Base-by-base conservation (phyloP, 2,888 invertebrate species). In the Pterostichus madidus region DNA sequence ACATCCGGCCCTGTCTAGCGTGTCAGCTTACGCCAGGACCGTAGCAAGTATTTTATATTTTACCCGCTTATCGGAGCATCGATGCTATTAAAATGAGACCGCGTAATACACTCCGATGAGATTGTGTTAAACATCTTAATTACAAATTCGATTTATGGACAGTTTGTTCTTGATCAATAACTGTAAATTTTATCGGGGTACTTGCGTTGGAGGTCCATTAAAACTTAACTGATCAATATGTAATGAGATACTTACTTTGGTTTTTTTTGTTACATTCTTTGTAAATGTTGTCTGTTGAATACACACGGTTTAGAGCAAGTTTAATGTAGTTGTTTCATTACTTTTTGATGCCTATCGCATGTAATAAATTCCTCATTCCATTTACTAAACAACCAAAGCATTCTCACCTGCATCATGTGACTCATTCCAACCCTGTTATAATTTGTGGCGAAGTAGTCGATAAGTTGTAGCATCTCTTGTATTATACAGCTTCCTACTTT, bases 1-100 rank as follows among this genome's bases (percentile, higher is more conserved):
- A 81, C 81, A 75, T 81, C 81, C 81, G 75, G 81, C 52, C 56
- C 46, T 68, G 68, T 77, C 35, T 56, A 56, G 61, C 80, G 71
- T 80, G 71, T 80, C 80, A 80, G 56, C 13, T 79, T 64, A 79
- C 80, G 10, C 32, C 80, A 80, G 80, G 53, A 11, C 15, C 80
- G 79, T 15, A 79, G 17, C 13, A 31, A 8, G 32, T 10, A 64
- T 35, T 32, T 64, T 39, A 39, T 39, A 64, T n/a, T 64, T 31
- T 64, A 31, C n/a, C 64, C 68, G 39, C 44, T 71, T 71, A 44
- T 71, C 68, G 44, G 7, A 5, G 24, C 13, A 71, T 44, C 44
- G 24, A 56, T 5, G 44, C 68, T 71, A 71, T 71, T 71, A 71
- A 71, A 71, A 71, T 39, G 44, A 71, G 44, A 6, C 44, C 10